Evolutionary conservation across 2,113 vertebrate species (phyloP).

Genomic region (Archocentrus centrarchus): DNA sequence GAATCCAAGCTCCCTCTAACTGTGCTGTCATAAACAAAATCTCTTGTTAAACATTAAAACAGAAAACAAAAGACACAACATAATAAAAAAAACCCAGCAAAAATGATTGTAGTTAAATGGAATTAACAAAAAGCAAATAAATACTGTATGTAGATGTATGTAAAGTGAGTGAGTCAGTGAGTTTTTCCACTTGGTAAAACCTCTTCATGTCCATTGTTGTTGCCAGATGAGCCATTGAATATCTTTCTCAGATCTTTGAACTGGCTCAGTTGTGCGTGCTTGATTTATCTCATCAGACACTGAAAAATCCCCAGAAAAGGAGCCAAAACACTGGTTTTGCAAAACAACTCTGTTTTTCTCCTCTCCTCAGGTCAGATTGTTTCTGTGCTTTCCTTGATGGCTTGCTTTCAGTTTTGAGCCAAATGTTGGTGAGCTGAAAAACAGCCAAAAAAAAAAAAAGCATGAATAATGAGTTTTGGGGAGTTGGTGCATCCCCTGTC

Average conservation of each 20-base stretch:
- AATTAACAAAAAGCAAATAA: neutral
- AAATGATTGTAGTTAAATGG: neutral
- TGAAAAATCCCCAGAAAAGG: conserved; percentile 28
- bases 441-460: neutral
- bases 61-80: too few species aligned
- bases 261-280: conserved; percentile 7
- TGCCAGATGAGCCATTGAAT: conserved; percentile 23
- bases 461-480: neutral
- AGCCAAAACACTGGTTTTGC: conserved; percentile 35
- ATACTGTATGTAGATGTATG: neutral
- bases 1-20: neutral
- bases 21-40: neutral
- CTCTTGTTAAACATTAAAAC: neutral
- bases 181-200: neutral
- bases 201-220: neutral
- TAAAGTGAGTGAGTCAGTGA: too few species aligned
- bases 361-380: conserved; percentile 27
- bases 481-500: neutral
- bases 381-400: conserved; percentile 16
- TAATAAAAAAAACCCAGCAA: too few species aligned
- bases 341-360: conserved; percentile 68
- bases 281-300: conserved; percentile 56
- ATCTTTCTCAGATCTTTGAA: conserved; percentile 37
- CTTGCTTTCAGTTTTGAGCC: conserved; percentile 19
- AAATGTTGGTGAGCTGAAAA: conserved; percentile 11